phyloP scores from a whole-genome alignment of 2,888 invertebrate genomes.

The Cataglyphis cursor region DNA sequence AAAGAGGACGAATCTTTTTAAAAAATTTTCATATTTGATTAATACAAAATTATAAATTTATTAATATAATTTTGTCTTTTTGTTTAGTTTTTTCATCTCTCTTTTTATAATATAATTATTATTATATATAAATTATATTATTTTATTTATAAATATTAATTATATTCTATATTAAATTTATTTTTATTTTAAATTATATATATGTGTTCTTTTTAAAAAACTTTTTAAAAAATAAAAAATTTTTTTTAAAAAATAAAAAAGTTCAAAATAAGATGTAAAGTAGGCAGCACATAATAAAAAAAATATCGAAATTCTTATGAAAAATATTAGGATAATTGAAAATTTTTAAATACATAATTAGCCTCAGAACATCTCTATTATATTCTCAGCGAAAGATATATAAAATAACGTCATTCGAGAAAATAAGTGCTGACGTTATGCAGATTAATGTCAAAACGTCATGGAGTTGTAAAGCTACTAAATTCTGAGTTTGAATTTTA shows the following conservation, averaged over 20 bases:
- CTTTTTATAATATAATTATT: neutral
- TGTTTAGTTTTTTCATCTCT: neutral
- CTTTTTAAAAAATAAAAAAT: too few species aligned
- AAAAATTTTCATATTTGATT: neutral
- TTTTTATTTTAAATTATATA: slow-evolving; percentile 24
- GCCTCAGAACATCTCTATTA: neutral
- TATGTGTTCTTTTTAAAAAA: neutral
- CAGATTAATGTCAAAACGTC: neutral
- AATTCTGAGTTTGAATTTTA: slow-evolving; percentile 1
- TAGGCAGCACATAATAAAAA: neutral
- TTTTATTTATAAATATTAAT: neutral
- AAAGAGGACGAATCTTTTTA: neutral
- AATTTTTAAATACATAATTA: neutral
- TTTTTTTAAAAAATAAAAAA: neutral
- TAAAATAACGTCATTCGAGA: neutral
- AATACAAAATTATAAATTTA: neutral
- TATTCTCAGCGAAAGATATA: neutral
- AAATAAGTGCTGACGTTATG: neutral
- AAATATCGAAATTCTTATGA: neutral
- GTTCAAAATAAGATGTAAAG: neutral
- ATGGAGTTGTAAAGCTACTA: neutral
- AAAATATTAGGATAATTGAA: neutral
- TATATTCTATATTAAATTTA: neutral
- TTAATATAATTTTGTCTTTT: too few species aligned
- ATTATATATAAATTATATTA: slow-evolving; percentile 12